Evolutionary conservation across 2,888 invertebrate genomes (phyloP).

Genomic region (Ophion obscuratus): DNA sequence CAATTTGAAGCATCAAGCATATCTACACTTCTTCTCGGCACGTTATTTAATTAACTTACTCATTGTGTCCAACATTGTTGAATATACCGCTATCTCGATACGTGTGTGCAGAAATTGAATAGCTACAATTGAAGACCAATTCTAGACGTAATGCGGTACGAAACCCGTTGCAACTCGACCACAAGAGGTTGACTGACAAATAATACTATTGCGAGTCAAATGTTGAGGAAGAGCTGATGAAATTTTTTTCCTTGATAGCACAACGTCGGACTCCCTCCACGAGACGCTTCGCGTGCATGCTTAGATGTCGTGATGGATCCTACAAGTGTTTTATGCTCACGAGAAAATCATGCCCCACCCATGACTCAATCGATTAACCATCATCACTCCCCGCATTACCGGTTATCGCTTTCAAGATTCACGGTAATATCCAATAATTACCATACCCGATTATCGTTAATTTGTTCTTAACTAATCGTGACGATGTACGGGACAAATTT

Average conservation of each 20-base stretch:
- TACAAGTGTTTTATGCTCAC: slow-evolving; percentile 6
- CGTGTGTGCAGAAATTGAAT: background rate
- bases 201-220: slow-evolving; percentile 28
- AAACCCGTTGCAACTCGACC: slow-evolving; percentile 16
- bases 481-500: no score
- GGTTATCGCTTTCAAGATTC: slow-evolving; percentile 7
- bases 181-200: slow-evolving; percentile 14
- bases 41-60: background rate
- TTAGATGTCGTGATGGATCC: slow-evolving; percentile 5
- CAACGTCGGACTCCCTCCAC: slow-evolving; percentile 18
- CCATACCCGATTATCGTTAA: background rate
- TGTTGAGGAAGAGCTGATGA: slow-evolving; percentile 9
- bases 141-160: background rate
- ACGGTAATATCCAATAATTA: slow-evolving; percentile 1
- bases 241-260: slow-evolving; percentile 25
- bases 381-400: slow-evolving; percentile 1
- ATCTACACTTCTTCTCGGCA: no score
- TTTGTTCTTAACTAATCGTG: no score
- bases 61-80: background rate
- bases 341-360: slow-evolving; percentile 21
- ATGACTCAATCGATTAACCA: slow-evolving; percentile 10
- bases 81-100: background rate
- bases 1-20: no score
- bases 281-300: slow-evolving; percentile 2
- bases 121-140: slow-evolving; percentile 5